Base-by-base conservation (phyloP, 2,113 vertebrate genomes). In the Geothlypis trichas region DNA sequence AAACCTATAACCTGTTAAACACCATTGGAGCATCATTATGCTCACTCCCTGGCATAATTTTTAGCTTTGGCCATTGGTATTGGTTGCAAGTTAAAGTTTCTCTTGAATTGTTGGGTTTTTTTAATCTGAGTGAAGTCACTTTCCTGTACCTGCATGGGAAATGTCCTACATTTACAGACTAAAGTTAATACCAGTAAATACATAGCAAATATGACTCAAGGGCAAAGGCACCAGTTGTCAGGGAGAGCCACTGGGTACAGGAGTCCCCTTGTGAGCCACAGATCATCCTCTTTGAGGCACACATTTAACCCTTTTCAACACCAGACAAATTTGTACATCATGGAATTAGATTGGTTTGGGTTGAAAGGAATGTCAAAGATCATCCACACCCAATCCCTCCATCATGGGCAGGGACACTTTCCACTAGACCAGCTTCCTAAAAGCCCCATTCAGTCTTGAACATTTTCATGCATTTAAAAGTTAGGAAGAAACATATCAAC, bases 201-300 rank as follows among this genome's bases (percentile, higher is more conserved):
- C 7, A 18, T 0, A 0, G 30, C 18, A 77, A 88, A 44, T 10
- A 27, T 1, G 7, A 46, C 49, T 28, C 42, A 7, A 51, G n/a
- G 22, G 46, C 57, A 51, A 42, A 1, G 33, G 28, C 46, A 31
- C 7, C 19, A 23, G 15, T 30, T 26, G 8, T 47, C 55, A 54
- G 31, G 21, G 39, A 90, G 14, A 49, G 33, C 12, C 75, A 80
- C 5, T 62, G 14, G 44, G 4, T 55, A 41, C 23, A 41, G 18
- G 20, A 57, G 11, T 15, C 28, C 65, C 31, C 21, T 30, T 42
- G 4, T 18, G 33, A 10, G 4, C 20, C 31, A 73, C 15, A 47
- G 15, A 55, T n/a, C 26, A 55, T 35, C 55, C 24, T 46, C 6
- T 35, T 1, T 55, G 41, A 77, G 35, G 11, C 8, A 63, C 22